Percentiles rank a stretch among this genome's conserved stretches.
phyloP scores from a whole-genome alignment of 2,113 vertebrate species.

The Arenaria interpres region DNA sequence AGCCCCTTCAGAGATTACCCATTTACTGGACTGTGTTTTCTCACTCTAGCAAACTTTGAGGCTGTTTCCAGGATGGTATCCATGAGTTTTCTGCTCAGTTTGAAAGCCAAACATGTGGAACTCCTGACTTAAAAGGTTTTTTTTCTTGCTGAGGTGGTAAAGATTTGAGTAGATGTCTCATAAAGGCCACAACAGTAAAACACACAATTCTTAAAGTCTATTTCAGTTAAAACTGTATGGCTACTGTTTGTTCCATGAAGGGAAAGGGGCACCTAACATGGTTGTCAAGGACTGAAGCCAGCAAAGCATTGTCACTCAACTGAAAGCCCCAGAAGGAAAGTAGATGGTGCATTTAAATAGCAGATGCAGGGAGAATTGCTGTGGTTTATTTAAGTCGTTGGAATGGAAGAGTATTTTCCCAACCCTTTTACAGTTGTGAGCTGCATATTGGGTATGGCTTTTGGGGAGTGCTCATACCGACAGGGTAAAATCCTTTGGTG shows the following conservation, averaged over 20 bases:
- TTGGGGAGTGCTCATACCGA: not conserved
- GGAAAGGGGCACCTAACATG: not conserved
- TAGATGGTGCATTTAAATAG: not conserved
- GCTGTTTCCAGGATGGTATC: not conserved
- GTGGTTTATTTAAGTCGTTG: not conserved
- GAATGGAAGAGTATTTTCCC: slow-evolving; percentile 4
- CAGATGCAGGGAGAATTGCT: not conserved
- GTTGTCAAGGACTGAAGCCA: not conserved
- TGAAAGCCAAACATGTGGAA: not conserved
- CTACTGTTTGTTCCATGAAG: not conserved
- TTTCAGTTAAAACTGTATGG: not conserved
- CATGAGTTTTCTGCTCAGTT: not conserved
- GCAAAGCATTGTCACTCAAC: not conserved
- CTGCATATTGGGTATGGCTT: not conserved
- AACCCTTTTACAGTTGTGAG: not conserved
- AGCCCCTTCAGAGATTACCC: not conserved
- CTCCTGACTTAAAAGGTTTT: not conserved
- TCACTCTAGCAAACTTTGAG: not conserved
- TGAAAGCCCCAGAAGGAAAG: not conserved
- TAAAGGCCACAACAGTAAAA: not conserved
- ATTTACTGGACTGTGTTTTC: not conserved
- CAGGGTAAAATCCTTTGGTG: not conserved
- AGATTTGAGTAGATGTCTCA: not conserved
- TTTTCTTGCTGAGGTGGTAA: not conserved
- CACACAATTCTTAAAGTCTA: not conserved